Evolutionary conservation across 2,888 invertebrate species (phyloP), one percentile per base, ranked within the genome.

Genomic region (Myathropa florea): DNA sequence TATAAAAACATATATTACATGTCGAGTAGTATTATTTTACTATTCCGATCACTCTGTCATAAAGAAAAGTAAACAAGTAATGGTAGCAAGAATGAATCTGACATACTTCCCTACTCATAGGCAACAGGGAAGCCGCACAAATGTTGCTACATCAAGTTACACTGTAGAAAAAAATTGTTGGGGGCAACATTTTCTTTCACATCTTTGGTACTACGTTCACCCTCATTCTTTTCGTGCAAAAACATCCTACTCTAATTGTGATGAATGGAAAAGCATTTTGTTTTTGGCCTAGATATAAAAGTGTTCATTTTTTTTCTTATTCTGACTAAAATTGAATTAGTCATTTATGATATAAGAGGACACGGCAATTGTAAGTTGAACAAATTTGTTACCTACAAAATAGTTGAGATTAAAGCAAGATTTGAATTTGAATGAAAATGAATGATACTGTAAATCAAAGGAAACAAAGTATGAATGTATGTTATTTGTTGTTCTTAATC

Each of bases 61-160:
- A 68, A 64, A 4, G 55, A 36, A 59, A 24, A 63, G 39, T 46
- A 46, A 60, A n/a, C n/a, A n/a, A n/a, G n/a, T n/a, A n/a, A n/a
- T n/a, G n/a, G n/a, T n/a, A n/a, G n/a, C 28, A 61, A 24, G 53
- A 77, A 57, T 65, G 71, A 60, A 76, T 60, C 61, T 84, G 84
- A 84, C 84, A 84, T 39, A 81, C 68, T 82, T 77, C 72, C 63
- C 30, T 39, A 61, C 14, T 77, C 12, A n/a, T n/a, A 26, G 28
- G 18, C 24, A 46, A 18, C 10, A 26, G 67, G 57, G 85, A 85
- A 85, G 68, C 85, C 85, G 7, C 26, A 77, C 7, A 68, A 77
- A 68, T 77, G 68, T 64, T 77, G 77, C 72, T 46, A 73, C 72
- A 68, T 67, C 75, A 84, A 81, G 84, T 81, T 71, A 23, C 30